A percentile compares a stretch with the other conserved stretches of the same genome.
Evolutionary conservation across 2,888 invertebrate species (phyloP).

Genomic region (Penaeus monodon): DNA sequence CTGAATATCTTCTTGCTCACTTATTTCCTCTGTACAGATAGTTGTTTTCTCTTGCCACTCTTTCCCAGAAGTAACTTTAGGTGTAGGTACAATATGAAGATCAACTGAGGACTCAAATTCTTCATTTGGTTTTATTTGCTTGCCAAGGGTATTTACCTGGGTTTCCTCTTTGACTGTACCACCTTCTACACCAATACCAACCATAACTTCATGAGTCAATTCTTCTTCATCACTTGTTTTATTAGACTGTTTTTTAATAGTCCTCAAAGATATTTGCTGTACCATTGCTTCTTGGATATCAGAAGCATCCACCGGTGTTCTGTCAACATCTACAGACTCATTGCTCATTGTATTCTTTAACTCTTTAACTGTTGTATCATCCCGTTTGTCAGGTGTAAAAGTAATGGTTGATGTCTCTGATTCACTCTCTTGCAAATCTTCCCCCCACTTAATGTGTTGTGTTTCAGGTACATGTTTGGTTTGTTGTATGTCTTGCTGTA

Average conservation of each 20-base stretch:
- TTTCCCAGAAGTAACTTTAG: slow-evolving; percentile 40
- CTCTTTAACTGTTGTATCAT: slow-evolving; percentile 16
- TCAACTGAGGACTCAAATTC: slow-evolving; percentile 45
- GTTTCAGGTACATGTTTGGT: background rate
- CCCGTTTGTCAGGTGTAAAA: slow-evolving; percentile 46
- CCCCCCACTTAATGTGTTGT: slow-evolving; percentile 42
- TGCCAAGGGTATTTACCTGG: slow-evolving; percentile 22
- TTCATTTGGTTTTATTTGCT: slow-evolving; percentile 23
- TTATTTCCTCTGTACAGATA: slow-evolving; percentile 39
- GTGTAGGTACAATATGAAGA: slow-evolving; percentile 37
- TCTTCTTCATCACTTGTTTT: slow-evolving; percentile 29
- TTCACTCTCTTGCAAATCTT: slow-evolving; percentile 13
- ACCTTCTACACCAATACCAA: slow-evolving; percentile 41
- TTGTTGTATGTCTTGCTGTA: slow-evolving; percentile 9
- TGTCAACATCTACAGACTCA: slow-evolving; percentile 27
- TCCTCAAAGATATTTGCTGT: slow-evolving; percentile 33
- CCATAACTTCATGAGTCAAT: slow-evolving; percentile 33
- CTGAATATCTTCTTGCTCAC: slow-evolving; percentile 17
- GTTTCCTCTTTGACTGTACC: slow-evolving; percentile 25
- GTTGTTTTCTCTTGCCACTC: slow-evolving; percentile 33
- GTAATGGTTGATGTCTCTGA: slow-evolving; percentile 26
- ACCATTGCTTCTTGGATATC: slow-evolving; percentile 14
- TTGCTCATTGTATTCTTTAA: background rate
- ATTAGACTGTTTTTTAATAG: slow-evolving; percentile 29
- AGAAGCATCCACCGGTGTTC: slow-evolving; percentile 15